Base-by-base conservation (phyloP, 1,140 invertebrate genomes). In the Triops cancriformis region DNA sequence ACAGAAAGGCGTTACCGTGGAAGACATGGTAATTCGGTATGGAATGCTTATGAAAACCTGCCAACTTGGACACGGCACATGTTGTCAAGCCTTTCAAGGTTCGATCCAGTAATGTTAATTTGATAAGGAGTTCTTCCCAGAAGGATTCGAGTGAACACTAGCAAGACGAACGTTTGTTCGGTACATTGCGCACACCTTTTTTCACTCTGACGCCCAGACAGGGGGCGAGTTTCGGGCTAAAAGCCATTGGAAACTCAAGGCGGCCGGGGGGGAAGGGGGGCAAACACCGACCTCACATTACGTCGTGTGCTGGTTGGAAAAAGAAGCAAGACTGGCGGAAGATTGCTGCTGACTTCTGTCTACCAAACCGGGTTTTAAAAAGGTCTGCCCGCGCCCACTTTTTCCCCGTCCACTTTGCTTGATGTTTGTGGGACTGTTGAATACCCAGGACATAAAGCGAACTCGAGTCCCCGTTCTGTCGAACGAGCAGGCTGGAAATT, bases 371-470 rank as follows among this genome's bases (percentile, higher is more conserved):
- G 51, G 51, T 64, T 64, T 18, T 23, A 64, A 64, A 64, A 23
- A 23, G 45, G 51, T 18, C 18, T 64, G 51, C 51, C 51, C 23
- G 51, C 51, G 51, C 51, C 51, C 51, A 64, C 18, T 64, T 64
- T 64, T 64, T 37, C 31, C n/a, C 51, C 51, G 18, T 64, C 51
- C 51, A 64, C 51, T 64, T 64, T 64, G 51, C 51, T 64, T 18
- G 51, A 64, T 64, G 51, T 64, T 64, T 64, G 51, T 64, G 51
- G 51, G 51, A 64, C 51, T 64, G 51, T 64, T 64, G 51, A 64
- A 64, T 64, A 64, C 18, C 51, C 51, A 0, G 51, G 51, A 64
- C 51, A 64, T 64, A 23, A 64, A 64, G 51, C 10, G 51, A 64
- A 64, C 51, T 18, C n/a, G 51, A 64, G 23, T 12, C 14, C 18